phyloP scores from a whole-genome alignment of 2,113 vertebrate genomes.

The Labrus mixtus region DNA sequence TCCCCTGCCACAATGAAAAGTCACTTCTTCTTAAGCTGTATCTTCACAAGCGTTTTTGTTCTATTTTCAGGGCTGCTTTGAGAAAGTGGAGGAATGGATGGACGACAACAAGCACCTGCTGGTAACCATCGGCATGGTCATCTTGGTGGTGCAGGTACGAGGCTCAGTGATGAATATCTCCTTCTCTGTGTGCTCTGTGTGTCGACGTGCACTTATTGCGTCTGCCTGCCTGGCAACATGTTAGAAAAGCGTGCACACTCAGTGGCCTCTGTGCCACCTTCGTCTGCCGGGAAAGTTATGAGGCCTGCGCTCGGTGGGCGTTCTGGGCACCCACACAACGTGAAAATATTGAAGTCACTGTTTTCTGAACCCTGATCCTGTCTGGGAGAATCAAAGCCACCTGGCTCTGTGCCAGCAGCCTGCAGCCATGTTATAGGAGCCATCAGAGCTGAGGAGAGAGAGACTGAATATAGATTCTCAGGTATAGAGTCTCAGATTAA shows the following conservation, averaged over 20 bases:
- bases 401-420: conserved; percentile 45
- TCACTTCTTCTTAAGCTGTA: neutral
- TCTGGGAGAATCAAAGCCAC: conserved; percentile 63
- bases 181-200: conserved; percentile 10
- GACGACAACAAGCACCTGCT: conserved; percentile 95
- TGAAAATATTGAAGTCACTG: conserved; percentile 52
- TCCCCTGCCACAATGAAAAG: conserved; percentile 1
- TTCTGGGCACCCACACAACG: conserved; percentile 44
- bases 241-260: conserved; percentile 9
- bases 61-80: conserved; percentile 91
- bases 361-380: conserved; percentile 47
- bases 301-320: conserved; percentile 45
- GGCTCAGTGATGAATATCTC: conserved; percentile 18
- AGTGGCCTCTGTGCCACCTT: conserved; percentile 32
- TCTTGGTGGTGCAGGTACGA: conserved; percentile 95
- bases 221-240: conserved; percentile 30
- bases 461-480: conserved; percentile 41
- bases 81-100: conserved; percentile 94
- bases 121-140: conserved; percentile 92
- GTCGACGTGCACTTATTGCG: conserved; percentile 7
- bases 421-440: conserved; percentile 26
- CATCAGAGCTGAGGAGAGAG: conserved; percentile 10
- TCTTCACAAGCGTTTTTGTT: conserved; percentile 21
- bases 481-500: conserved; percentile 34
- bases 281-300: conserved; percentile 22